Base-by-base conservation (phyloP, 2,113 vertebrate species). In the Cyprinodon variegatus region DNA sequence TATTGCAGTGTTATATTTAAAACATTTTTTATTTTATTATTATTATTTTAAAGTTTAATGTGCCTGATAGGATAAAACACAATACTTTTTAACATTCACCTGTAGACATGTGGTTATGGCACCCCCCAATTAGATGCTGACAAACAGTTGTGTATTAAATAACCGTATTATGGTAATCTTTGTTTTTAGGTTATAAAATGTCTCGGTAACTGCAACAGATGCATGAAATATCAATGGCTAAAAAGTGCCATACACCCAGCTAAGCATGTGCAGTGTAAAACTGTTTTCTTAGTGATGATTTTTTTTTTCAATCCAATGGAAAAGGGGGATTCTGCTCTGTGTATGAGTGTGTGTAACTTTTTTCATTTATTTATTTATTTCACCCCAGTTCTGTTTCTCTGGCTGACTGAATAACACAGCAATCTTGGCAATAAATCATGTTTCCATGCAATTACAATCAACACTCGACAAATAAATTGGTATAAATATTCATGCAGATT, bases 391-490 rank as follows among this genome's bases (percentile, higher is more conserved):
- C 79, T 76, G 61, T 86, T 74, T 88, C 66, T 84, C 86, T 89
- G 82, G 78, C 81, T 92, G 74, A 85, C 84, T 93, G 86, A 82
- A 88, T 88, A 91, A 91, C 87, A 74, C 83, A 81, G 81, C 84
- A 89, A 89, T 93, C 84, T 92, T 92, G 89, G 90, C 89, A 91
- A 93, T 93, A 93, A 94, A 93, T 94, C 86, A 88, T 91, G 89
- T 92, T 90, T 94, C 86, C 91, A 88, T 94, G 89, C 93, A 94
- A 93, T 94, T 94, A 94, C 90, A 93, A 94, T 94, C 91, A 94
- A 93, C 89, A 93, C 90, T 91, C 87, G 84, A 92, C 92, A 92
- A 93, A 94, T 91, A 80, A 92, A 93, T 88, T 83, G 82, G 89
- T 90, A 94, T 94, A 92, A 93, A 93, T 94, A 94, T 95, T 94